Base-by-base conservation (phyloP, 2,888 invertebrate genomes). In the Caenorhabditis wallacei region DNA sequence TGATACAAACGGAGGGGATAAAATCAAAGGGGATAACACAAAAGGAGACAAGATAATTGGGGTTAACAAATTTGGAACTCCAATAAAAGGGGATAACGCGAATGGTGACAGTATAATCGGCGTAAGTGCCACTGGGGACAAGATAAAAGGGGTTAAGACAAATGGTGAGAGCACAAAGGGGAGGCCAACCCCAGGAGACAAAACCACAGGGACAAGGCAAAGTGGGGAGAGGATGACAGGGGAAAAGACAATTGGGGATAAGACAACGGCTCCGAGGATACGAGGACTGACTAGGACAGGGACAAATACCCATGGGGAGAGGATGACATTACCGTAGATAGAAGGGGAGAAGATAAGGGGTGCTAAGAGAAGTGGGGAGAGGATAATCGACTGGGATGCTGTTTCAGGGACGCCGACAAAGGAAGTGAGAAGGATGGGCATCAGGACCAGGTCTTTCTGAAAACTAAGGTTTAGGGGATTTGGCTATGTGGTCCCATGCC, bases 91-190 rank as follows among this genome's bases (percentile, higher is more conserved):
- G n/a, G 84, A 84, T 2, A 88, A 54, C 0, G 70, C 72, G 57
- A 84, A 85, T 1, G 85, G 85, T 11, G 82, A 76, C 10, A 87
- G 61, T 24, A 87, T 84, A 11, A 86, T 54, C 1, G 86, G 85
- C 16, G 81, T 56, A 63, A 87, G 37, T 16, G 76, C 87, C 0
- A 78, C 74, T 4, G 85, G 86, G 8, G 80, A 80, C 10, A 86
- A 69, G 48, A 87, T 83, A 26, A 88, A 75, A 0, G 88, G 88
- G 10, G 82, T 61, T 2, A 86, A 24, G 3, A 86, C 57, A 54
- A 85, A 85, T 4, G 88, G 88, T 0, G 88, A 88, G 0, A 88
- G 80, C 13, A 88, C 78, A 20, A 87, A 71, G 1, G 85, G 86
- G 20, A 84, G 78, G n/a, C 81, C 80, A 7, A 80, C 80, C 13